phyloP scores from a whole-genome alignment of 2,888 invertebrate genomes.

The Eristalis arbustorum region DNA sequence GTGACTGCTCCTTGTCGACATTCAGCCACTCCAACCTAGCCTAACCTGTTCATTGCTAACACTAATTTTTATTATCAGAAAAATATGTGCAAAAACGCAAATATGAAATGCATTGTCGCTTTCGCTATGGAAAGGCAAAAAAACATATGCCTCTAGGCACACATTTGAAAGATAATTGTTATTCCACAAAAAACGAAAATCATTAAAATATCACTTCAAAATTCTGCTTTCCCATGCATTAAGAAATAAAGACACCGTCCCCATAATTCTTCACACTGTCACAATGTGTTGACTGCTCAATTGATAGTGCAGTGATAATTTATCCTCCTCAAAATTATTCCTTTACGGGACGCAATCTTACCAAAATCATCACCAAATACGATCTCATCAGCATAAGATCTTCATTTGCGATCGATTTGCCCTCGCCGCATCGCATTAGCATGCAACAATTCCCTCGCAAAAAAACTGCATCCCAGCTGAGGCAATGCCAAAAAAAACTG shows the following conservation, averaged over 20 bases:
- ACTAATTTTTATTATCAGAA: too few relatives aligned
- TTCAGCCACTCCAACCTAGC: too few relatives aligned
- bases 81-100: too few relatives aligned
- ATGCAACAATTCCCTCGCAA: neutral
- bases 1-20: too few relatives aligned
- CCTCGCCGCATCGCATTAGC: neutral
- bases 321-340: slow-evolving; percentile 31
- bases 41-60: too few relatives aligned
- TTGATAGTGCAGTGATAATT: slow-evolving; percentile 37
- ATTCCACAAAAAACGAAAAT: too few relatives aligned
- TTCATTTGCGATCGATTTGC: slow-evolving; percentile 42
- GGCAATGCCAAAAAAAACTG: neutral
- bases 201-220: too few relatives aligned
- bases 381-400: slow-evolving; percentile 35
- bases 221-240: neutral
- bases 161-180: too few relatives aligned
- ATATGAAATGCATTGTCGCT: too few relatives aligned
- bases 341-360: slow-evolving; percentile 27
- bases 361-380: slow-evolving; percentile 6
- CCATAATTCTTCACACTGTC: slow-evolving; percentile 43
- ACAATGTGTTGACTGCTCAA: slow-evolving; percentile 66
- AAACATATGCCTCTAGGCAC: too few relatives aligned
- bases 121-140: too few relatives aligned
- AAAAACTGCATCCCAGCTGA: slow-evolving; percentile 13
- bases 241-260: neutral